Evolutionary conservation across 2,113 vertebrate genomes (phyloP).

Genomic region (Penelope pileata): DNA sequence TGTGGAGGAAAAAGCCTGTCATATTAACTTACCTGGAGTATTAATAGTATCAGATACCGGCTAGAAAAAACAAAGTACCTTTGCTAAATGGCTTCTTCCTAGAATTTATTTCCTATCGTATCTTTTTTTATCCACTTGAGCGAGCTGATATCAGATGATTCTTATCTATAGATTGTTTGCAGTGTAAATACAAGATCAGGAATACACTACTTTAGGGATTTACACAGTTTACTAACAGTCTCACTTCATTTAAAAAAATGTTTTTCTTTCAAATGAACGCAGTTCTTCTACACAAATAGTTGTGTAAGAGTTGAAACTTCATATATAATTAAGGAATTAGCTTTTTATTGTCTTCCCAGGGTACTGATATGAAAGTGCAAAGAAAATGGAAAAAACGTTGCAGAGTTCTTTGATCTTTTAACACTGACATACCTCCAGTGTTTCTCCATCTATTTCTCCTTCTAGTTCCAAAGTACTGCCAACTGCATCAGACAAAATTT

Average conservation of each 20-base stretch:
- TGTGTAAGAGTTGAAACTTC: not conserved
- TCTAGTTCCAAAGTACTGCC: slow-evolving; percentile 87
- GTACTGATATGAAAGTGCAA: not conserved
- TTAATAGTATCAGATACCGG: not conserved
- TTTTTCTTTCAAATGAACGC: not conserved
- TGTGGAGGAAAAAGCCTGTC: not conserved
- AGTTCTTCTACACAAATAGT: not conserved
- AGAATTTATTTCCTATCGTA: not conserved
- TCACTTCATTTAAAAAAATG: not conserved
- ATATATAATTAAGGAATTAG: not conserved
- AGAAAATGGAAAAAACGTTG: not conserved
- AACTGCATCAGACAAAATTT: slow-evolving; percentile 85
- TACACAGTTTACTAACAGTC: not conserved
- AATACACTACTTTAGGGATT: not conserved
- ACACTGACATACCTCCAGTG: slow-evolving; percentile 84
- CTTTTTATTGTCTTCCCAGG: not conserved
- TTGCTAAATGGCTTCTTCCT: not conserved
- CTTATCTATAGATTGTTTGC: not conserved
- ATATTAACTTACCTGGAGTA: not conserved
- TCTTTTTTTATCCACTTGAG: not conserved
- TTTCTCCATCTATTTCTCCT: slow-evolving; percentile 86
- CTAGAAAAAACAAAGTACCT: not conserved
- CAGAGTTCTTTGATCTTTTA: not conserved
- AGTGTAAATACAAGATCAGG: not conserved
- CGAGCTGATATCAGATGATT: not conserved